Percentiles rank a stretch among this genome's conserved stretches.
These are phyloP conservation scores for Dicaeum eximium DNA, from an alignment of 2,113 vertebrate species.

Conservation along the genomic window DNA sequence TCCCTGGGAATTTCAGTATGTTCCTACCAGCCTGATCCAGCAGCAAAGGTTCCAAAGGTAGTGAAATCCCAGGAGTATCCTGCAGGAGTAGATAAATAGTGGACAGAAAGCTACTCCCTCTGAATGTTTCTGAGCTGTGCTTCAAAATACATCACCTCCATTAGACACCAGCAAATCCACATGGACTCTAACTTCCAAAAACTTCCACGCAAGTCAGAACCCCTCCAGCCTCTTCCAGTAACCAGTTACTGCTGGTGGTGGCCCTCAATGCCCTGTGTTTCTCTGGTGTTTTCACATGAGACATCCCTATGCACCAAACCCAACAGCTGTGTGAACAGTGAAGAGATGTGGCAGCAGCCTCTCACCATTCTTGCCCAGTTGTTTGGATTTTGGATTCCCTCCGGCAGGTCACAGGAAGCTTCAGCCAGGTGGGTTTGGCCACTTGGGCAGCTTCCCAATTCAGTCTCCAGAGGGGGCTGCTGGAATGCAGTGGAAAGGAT, in stretches of 20 bases:
- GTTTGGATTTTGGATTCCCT: not conserved
- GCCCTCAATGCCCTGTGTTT: not conserved
- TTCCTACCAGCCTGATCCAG: not conserved
- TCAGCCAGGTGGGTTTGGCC: not conserved
- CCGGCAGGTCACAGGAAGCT: not conserved
- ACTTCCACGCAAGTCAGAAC: rapidly evolving
- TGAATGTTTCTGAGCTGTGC: not conserved
- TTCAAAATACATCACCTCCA: not conserved
- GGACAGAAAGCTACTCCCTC: not conserved
- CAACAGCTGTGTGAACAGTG: not conserved
- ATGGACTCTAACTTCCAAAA: not conserved
- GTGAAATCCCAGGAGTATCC: not conserved
- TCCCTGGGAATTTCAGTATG: not conserved
- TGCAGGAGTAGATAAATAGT: not conserved
- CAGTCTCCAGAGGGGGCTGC: not conserved
- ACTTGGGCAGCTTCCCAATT: not conserved
- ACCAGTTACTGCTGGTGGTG: not conserved
- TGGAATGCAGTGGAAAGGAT: not conserved
- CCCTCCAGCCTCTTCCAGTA: not conserved
- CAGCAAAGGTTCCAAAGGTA: not conserved
- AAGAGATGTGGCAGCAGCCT: not conserved
- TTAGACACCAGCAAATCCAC: not conserved
- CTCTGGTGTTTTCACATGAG: not conserved
- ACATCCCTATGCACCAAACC: not conserved
- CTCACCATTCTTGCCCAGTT: rapidly evolving